Evolutionary conservation across 2,113 vertebrate genomes (phyloP), one percentile per base, ranked within the genome.

Genomic region (Nesospiza acunhae): DNA sequence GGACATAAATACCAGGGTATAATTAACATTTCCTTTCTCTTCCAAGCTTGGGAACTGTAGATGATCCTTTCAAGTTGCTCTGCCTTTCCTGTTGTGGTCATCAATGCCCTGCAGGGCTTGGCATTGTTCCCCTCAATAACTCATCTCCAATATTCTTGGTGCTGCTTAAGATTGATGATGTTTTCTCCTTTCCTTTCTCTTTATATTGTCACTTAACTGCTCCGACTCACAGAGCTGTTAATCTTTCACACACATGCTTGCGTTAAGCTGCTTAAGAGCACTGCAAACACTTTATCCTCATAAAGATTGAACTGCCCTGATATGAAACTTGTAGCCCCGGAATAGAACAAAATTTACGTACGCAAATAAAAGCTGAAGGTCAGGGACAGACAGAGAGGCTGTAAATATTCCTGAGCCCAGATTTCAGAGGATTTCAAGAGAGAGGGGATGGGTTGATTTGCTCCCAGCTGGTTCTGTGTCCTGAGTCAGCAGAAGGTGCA

Each of bases 221-320:
- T 94, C 44, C 5, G 7, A 50, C 94, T 97, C 91, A 46, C 69
- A 94, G 42, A 95, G 96, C 96, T 96, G 97, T 97, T 97, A 97
- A 97, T 97, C 97, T 97, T 97, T 96, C 96, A 94, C 97, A 96
- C 93, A 87, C 95, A 94, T 91, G 89, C 95, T 96, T 80, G 87
- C 79, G 75, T 96, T 96, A 96, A 97, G 96, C 92, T 92, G 95
- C 92, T 97, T 97, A 96, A 96, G 93, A 95, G 94, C 93, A 62
- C 89, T 77, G 94, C 96, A 97, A 94, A 96, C 93, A 95, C 96
- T 97, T 97, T 52, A 97, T 97, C 93, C 95, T 97, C 92, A 97
- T 96, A 96, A 97, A 97, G 97, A 96, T 84, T 97, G 96, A 97
- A 94, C 95, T 96, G 95, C 96, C 95, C 91, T 94, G 94, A 96